Percentiles rank a stretch among this genome's conserved stretches.
phyloP scores from a whole-genome alignment of 2,888 invertebrate species.

The Idaea aversata region DNA sequence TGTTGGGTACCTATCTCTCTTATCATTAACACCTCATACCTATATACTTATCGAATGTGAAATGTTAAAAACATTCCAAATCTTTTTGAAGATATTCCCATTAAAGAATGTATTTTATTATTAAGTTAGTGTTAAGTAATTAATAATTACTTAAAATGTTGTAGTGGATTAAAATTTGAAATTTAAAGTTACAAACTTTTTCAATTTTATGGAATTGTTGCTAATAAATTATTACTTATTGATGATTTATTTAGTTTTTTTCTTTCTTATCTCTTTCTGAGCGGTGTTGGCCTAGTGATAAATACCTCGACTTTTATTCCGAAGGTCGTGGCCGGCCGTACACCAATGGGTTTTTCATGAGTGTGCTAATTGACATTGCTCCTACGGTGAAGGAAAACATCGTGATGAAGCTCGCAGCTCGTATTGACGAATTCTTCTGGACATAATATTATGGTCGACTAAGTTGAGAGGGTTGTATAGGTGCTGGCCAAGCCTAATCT shows the following conservation, averaged over 20 bases:
- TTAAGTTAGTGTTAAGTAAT: background rate
- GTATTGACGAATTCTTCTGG: background rate
- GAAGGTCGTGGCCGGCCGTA: background rate
- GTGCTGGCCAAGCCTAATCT: background rate
- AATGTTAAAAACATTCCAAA: constrained; percentile 2
- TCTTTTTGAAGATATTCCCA: background rate
- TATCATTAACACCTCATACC: background rate
- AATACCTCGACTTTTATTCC: too few species aligned
- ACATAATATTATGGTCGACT: too few species aligned
- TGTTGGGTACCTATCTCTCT: background rate
- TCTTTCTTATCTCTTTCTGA: background rate
- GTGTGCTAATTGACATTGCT: background rate
- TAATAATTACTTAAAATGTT: constrained; percentile 17
- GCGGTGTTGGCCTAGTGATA: too few species aligned
- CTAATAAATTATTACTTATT: constrained; percentile 47
- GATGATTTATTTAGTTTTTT: background rate
- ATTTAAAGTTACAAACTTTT: constrained; percentile 33
- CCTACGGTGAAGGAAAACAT: background rate
- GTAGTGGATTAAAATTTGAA: constrained; percentile 16
- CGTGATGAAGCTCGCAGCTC: too few species aligned
- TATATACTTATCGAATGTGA: background rate
- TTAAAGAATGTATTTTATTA: background rate
- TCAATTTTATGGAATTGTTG: constrained; percentile 63
- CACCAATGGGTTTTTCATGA: background rate
- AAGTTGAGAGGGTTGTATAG: background rate